Evolutionary conservation across 1,140 invertebrate species (phyloP).

Genomic region (Cyrtorhinus lividipennis): DNA sequence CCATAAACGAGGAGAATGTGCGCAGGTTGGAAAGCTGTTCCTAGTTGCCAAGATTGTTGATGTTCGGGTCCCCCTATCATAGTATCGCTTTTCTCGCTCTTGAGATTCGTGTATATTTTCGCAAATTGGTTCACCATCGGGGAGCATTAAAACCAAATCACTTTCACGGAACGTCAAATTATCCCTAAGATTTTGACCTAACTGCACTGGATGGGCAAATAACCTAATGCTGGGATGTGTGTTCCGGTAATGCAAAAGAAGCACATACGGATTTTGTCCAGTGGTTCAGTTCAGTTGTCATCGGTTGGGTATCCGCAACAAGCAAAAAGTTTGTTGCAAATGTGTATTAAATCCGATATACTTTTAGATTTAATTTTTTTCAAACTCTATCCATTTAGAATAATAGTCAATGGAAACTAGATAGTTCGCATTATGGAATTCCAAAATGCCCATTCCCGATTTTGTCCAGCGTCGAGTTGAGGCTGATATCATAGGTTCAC

Average conservation of each 20-base stretch:
- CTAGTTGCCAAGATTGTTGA: neutral
- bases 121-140: neutral
- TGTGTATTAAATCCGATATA: neutral
- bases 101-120: neutral
- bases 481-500: neutral
- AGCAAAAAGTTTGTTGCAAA: slow-evolving; percentile 1
- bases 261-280: neutral
- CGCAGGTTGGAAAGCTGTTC: slow-evolving; percentile 5
- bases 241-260: neutral
- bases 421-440: neutral
- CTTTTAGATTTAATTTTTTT: neutral
- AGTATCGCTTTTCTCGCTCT: neutral
- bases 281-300: neutral
- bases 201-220: neutral
- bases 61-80: slow-evolving; percentile 6
- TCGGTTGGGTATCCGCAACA: neutral
- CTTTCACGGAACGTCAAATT: slow-evolving; percentile 9
- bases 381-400: neutral
- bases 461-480: neutral
- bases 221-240: slow-evolving; percentile 3
- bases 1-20: slow-evolving; percentile 3
- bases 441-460: neutral
- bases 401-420: neutral
- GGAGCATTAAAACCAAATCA: neutral
- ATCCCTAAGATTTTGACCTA: neutral